These are phyloP conservation scores for Rhagonycha fulva DNA, from an alignment of 2,888 invertebrate genomes.

Conservation along the genomic window DNA sequence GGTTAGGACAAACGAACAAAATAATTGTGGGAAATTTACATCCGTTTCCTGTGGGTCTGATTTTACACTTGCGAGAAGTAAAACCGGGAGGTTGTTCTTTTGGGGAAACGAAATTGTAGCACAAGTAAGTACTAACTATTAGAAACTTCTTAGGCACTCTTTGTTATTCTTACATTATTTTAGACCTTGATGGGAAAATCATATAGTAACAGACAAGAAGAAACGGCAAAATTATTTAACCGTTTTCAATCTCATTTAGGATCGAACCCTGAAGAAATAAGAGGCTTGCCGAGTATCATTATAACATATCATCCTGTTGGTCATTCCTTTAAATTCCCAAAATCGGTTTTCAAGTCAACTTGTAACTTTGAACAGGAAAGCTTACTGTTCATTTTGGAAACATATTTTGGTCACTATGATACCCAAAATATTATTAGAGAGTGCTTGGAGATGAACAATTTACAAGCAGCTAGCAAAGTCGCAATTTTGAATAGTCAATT, in stretches of 20 bases:
- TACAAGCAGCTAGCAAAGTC: slow-evolving; percentile 53
- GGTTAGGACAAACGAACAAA: slow-evolving; percentile 58
- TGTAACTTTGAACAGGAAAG: slow-evolving; percentile 47
- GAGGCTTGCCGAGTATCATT: slow-evolving; percentile 51
- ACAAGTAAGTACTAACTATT: slow-evolving; percentile 57
- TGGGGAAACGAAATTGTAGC: slow-evolving; percentile 76
- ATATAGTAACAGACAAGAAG: slow-evolving; percentile 61
- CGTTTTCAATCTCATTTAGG: slow-evolving; percentile 45
- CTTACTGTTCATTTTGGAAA: slow-evolving; percentile 50
- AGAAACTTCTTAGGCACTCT: neutral
- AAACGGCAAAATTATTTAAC: slow-evolving; percentile 66
- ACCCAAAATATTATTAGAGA: slow-evolving; percentile 49
- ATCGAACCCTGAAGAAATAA: slow-evolving; percentile 51
- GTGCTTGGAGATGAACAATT: slow-evolving; percentile 50
- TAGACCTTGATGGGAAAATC: slow-evolving; percentile 61
- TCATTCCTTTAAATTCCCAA: slow-evolving; percentile 41
- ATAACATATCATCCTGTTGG: slow-evolving; percentile 51
- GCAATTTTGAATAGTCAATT: slow-evolving; percentile 52
- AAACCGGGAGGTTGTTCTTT: slow-evolving; percentile 69
- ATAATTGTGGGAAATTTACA: slow-evolving; percentile 45
- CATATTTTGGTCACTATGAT: slow-evolving; percentile 52
- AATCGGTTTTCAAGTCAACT: slow-evolving; percentile 34
- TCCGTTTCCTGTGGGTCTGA: slow-evolving; percentile 76
- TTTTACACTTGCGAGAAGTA: slow-evolving; percentile 72
- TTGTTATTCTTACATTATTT: slow-evolving; percentile 30